Evolutionary conservation across 1,140 invertebrate species (phyloP).

Genomic region (Neodiprion virginianus): DNA sequence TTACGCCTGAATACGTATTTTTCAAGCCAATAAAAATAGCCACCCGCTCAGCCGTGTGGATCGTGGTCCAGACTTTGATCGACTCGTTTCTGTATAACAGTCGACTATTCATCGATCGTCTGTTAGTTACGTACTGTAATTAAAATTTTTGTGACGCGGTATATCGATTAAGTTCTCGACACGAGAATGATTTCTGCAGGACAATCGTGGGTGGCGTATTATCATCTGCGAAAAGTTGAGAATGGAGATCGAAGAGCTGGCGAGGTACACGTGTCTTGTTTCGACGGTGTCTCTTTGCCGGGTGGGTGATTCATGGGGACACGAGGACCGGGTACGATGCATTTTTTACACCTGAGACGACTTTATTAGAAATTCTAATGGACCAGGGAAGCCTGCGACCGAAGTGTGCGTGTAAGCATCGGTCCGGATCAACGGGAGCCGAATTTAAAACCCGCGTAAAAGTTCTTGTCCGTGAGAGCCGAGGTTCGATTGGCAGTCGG

Average conservation of each 20-base stretch:
- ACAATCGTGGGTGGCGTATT: too few species aligned
- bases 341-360: conserved; percentile 55
- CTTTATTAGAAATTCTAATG: conserved; percentile 63
- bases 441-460: conserved; percentile 43
- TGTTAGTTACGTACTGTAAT: too few species aligned
- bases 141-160: too few species aligned
- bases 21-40: too few species aligned
- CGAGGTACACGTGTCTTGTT: conserved; percentile 52
- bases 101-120: too few species aligned
- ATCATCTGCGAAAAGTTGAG: too few species aligned
- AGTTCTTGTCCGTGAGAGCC: conserved; percentile 41
- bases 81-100: too few species aligned
- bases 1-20: too few species aligned
- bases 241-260: conserved; percentile 24
- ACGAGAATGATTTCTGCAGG: too few species aligned
- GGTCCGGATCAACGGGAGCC: conserved; percentile 39
- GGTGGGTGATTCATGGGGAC: conserved; percentile 56
- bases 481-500: conserved; percentile 7
- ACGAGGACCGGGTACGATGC: conserved; percentile 42
- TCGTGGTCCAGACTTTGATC: too few species aligned
- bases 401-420: conserved; percentile 37
- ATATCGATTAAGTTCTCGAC: too few species aligned
- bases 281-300: conserved; percentile 48
- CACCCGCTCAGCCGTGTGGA: too few species aligned
- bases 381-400: conserved; percentile 25